These are phyloP conservation scores for Fragum whitleyi DNA, from an alignment of 2,888 invertebrate species.

Conservation along the genomic window DNA sequence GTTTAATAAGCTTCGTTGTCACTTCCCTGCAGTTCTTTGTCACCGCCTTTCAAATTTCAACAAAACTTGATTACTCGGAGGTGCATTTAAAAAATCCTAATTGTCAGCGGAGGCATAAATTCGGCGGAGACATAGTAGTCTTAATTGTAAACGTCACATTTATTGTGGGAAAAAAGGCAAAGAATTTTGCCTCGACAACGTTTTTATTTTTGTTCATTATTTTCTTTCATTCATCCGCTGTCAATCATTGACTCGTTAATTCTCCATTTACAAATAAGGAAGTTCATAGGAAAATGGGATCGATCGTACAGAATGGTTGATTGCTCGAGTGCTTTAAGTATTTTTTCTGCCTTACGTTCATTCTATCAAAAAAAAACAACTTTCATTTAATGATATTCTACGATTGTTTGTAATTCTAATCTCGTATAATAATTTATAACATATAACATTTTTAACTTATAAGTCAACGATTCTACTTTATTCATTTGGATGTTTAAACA, in stretches of 20 bases:
- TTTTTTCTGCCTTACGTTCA: too few relatives aligned
- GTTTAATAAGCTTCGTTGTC: not conserved
- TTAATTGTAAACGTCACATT: conserved; percentile 10
- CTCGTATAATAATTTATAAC: too few relatives aligned
- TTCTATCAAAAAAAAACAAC: too few relatives aligned
- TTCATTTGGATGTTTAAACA: too few relatives aligned
- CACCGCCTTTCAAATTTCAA: not conserved
- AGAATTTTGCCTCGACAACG: not conserved
- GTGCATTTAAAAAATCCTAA: not conserved
- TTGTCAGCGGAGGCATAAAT: conserved; percentile 1
- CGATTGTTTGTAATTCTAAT: too few relatives aligned
- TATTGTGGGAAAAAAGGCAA: conserved; percentile 12
- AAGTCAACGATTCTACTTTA: too few relatives aligned
- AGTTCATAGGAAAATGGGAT: not conserved
- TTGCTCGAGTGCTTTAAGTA: too few relatives aligned
- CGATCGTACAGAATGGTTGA: too few relatives aligned
- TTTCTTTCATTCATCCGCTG: conserved; percentile 7
- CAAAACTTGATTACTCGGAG: not conserved
- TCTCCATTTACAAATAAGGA: not conserved
- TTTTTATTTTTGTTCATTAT: not conserved
- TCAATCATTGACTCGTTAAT: conserved; percentile 7
- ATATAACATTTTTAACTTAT: too few relatives aligned
- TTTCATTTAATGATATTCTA: too few relatives aligned
- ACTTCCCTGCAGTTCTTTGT: not conserved
- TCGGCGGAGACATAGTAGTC: not conserved